Conservation (phyloP, 2,888 invertebrate genomes). For the Chymomyza procnemis region DNA sequence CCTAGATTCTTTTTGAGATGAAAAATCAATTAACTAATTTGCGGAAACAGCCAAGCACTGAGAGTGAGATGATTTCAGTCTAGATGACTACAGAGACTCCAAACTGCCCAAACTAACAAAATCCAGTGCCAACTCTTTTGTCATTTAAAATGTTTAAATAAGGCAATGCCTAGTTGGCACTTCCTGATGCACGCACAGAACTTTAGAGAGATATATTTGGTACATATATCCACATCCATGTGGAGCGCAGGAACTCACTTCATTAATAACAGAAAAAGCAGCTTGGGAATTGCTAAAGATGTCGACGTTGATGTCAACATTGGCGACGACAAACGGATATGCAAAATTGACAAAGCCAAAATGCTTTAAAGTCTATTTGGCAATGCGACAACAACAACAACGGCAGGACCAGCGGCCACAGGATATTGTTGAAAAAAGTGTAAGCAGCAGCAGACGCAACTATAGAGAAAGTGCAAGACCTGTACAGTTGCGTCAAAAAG, state of each 20-base stretch:
- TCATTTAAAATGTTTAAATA: constrained; percentile 32
- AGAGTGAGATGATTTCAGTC: too few relatives aligned
- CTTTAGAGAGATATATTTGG: neutral
- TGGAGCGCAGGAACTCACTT: constrained; percentile 19
- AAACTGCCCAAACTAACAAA: too few relatives aligned
- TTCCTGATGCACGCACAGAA: constrained; percentile 26
- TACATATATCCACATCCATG: neutral
- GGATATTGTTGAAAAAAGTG: constrained; percentile 13
- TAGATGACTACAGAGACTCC: too few relatives aligned
- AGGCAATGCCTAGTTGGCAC: constrained; percentile 43
- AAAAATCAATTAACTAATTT: too few relatives aligned
- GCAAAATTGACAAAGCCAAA: constrained; percentile 66
- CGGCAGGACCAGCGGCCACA: neutral
- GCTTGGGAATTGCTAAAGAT: neutral
- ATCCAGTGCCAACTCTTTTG: constrained; percentile 18
- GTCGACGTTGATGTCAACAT: constrained; percentile 20
- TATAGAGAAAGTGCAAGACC: neutral
- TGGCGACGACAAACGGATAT: constrained; percentile 44
- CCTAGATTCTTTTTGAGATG: too few relatives aligned
- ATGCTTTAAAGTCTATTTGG: constrained; percentile 63
- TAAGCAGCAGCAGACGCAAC: constrained; percentile 4
- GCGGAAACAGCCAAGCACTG: too few relatives aligned
- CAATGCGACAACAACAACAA: constrained; percentile 27
- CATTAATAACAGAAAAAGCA: constrained; percentile 47
- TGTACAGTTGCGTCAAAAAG: too few relatives aligned